A percentile compares a stretch with the other conserved stretches of the same genome.
phyloP scores from a whole-genome alignment of 2,113 vertebrate genomes.

The Cygnus buccinator region DNA sequence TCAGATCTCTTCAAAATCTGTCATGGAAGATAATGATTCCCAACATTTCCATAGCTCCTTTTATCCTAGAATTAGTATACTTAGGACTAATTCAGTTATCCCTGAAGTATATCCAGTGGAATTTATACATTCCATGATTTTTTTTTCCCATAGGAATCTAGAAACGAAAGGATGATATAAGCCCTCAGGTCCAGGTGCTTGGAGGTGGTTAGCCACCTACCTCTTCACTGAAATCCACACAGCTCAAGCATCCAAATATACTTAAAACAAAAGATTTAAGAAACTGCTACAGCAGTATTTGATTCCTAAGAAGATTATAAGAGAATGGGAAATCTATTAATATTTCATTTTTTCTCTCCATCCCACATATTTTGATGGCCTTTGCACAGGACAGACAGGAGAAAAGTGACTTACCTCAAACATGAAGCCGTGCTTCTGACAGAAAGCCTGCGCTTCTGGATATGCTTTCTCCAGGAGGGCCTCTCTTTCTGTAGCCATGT shows the following conservation, averaged over 20 bases:
- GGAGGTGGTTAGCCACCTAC: not conserved
- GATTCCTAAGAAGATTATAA: not conserved
- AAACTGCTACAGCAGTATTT: not conserved
- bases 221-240: not conserved
- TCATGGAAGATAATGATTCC: not conserved
- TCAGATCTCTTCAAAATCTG: not conserved
- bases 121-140: not conserved
- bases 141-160: too few relatives aligned
- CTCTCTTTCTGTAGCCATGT: slow-evolving; percentile 83
- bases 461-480: slow-evolving; percentile 76
- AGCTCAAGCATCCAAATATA: not conserved
- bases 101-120: not conserved
- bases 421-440: slow-evolving; percentile 78
- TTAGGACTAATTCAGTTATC: not conserved
- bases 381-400: not conserved
- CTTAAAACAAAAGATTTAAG: not conserved
- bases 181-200: not conserved
- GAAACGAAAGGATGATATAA: not conserved
- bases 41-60: not conserved
- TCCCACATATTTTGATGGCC: not conserved
- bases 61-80: not conserved
- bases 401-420: slow-evolving; percentile 79
- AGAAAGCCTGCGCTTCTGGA: slow-evolving; percentile 82
- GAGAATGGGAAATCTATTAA: not conserved
- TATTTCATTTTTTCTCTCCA: not conserved